Evolutionary conservation across 2,797 vertebrate species (phyloP).

Genomic region (Phoebastria nigripes): DNA sequence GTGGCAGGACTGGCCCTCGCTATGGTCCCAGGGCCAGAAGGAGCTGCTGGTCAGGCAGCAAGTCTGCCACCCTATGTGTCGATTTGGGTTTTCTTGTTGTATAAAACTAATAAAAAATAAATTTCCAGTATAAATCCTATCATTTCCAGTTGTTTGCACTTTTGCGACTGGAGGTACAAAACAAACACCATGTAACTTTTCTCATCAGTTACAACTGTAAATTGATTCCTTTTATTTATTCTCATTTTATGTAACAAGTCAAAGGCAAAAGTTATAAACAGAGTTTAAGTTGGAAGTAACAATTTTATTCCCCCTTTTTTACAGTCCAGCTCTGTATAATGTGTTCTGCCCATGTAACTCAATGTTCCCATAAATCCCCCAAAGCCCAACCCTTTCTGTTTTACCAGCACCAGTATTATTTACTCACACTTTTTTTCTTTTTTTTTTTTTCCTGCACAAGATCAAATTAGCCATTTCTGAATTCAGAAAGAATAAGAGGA

Average conservation of each 20-base stretch:
- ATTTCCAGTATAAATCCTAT: not conserved
- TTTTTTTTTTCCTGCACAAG: not conserved
- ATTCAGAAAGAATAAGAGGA: not conserved
- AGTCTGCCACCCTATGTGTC: not conserved
- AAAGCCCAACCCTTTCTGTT: not conserved
- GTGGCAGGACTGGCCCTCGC: not conserved
- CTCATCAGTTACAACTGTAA: not conserved
- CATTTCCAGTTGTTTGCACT: not conserved
- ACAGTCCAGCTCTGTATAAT: not conserved
- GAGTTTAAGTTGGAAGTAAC: not conserved
- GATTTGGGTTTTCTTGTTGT: rapidly evolving
- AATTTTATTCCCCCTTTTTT: not conserved
- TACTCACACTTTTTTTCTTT: not conserved
- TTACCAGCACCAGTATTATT: not conserved
- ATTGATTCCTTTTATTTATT: not conserved
- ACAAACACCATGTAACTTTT: not conserved
- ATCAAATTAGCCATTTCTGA: not conserved
- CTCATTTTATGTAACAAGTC: not conserved
- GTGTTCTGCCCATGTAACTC: not conserved
- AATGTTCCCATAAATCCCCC: not conserved
- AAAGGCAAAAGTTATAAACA: not conserved
- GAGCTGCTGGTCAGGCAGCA: not conserved
- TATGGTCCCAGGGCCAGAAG: not conserved
- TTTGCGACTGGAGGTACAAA: not conserved
- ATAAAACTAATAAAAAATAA: not conserved